A percentile compares a stretch with the other conserved stretches of the same genome.
phyloP scores from a whole-genome alignment of 2,113 vertebrate species.

The Cervus canadensis region DNA sequence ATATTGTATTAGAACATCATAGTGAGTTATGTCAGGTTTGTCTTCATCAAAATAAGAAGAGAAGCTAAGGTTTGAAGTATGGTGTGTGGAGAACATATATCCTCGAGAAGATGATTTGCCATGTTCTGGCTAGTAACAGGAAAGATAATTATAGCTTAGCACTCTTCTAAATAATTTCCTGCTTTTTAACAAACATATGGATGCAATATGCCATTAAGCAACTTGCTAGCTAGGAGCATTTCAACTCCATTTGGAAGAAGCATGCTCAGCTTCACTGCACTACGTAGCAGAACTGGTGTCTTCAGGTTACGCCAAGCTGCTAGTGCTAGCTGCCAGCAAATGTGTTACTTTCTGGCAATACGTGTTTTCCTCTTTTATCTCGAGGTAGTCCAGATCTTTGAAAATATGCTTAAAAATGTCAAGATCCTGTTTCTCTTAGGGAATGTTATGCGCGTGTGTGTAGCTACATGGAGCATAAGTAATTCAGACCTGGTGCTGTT shows the following conservation, averaged over 20 bases:
- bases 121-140: background rate
- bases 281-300: background rate
- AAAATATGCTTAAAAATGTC: background rate
- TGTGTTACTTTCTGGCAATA: background rate
- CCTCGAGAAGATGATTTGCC: background rate
- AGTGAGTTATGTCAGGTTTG: background rate
- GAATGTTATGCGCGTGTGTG: fast-evolving
- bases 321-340: background rate
- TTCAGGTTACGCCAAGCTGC: background rate
- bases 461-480: background rate
- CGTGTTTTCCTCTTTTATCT: background rate
- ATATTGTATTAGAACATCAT: background rate
- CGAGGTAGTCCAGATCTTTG: background rate
- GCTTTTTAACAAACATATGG: constrained; percentile 21
- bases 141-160: background rate
- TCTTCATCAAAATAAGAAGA: background rate
- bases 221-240: background rate
- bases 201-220: background rate
- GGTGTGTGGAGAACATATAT: background rate
- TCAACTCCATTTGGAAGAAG: background rate
- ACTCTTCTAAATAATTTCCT: background rate
- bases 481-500: background rate
- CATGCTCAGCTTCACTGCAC: background rate
- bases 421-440: background rate
- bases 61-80: background rate